These are phyloP conservation scores for Papilio polytes DNA, from an alignment of 1,140 invertebrate species.

Conservation along the genomic window DNA sequence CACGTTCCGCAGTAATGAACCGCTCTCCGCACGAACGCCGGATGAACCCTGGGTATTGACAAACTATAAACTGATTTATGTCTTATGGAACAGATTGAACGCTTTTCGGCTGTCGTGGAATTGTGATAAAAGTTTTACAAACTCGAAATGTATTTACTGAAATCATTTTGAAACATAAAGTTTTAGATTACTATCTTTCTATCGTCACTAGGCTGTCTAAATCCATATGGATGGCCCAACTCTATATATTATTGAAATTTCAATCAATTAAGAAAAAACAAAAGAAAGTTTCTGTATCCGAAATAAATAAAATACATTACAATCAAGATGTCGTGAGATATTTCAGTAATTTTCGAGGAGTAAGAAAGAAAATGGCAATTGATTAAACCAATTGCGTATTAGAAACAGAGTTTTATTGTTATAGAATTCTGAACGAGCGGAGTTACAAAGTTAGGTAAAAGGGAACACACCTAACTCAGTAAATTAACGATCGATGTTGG, in stretches of 20 bases:
- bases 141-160: neutral
- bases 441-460: conserved; percentile 23
- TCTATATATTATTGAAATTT: too few relatives aligned
- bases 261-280: too few relatives aligned
- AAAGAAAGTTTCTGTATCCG: too few relatives aligned
- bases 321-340: neutral
- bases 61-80: conserved; percentile 28
- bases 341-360: neutral
- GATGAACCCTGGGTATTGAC: neutral
- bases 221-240: too few relatives aligned
- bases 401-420: neutral
- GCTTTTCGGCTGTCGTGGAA: neutral
- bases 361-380: neutral
- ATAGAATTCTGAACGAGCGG: neutral
- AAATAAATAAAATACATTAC: too few relatives aligned
- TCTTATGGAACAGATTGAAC: neutral
- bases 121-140: neutral
- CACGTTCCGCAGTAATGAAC: conserved; percentile 19
- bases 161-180: too few relatives aligned
- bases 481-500: conserved; percentile 11
- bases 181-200: too few relatives aligned
- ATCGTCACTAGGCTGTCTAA: too few relatives aligned
- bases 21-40: neutral
- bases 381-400: neutral
- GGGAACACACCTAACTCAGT: conserved; percentile 4